A percentile compares a stretch with the other conserved stretches of the same genome.
phyloP scores from a whole-genome alignment of 2,888 invertebrate species.

The Scrobipalpa atriplicella region DNA sequence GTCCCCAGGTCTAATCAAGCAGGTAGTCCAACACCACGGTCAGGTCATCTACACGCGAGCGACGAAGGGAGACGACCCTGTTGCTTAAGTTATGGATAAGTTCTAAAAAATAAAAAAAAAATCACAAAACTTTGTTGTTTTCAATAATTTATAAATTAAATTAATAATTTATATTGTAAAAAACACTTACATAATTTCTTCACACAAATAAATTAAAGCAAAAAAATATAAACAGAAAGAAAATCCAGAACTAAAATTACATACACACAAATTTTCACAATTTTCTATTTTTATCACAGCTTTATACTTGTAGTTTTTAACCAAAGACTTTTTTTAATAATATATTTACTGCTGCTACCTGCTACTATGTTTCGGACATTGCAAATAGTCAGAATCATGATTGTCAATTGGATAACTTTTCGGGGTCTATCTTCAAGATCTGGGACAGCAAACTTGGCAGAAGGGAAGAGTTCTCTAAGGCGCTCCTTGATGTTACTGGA shows the following conservation, averaged over 20 bases:
- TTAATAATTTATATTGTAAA: too few relatives aligned
- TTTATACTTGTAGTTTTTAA: too few relatives aligned
- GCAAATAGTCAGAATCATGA: too few relatives aligned
- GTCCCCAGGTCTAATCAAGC: slow-evolving; percentile 93
- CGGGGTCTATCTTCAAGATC: slow-evolving; percentile 65
- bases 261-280: background rate
- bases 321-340: too few relatives aligned
- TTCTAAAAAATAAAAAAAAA: slow-evolving; percentile 70
- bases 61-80: slow-evolving; percentile 96
- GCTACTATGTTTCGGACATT: too few relatives aligned
- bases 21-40: slow-evolving; percentile 97
- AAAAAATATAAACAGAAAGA: too few relatives aligned
- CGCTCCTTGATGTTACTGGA: slow-evolving; percentile 61
- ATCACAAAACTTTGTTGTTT: slow-evolving; percentile 38
- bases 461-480: slow-evolving; percentile 61
- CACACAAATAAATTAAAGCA: background rate
- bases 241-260: background rate
- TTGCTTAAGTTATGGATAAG: slow-evolving; percentile 84
- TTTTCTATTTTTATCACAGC: too few relatives aligned
- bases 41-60: slow-evolving; percentile 98
- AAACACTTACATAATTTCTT: background rate
- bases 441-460: slow-evolving; percentile 59
- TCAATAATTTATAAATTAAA: slow-evolving; percentile 21
- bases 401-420: background rate
- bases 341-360: too few relatives aligned